Percentiles rank a stretch among this genome's conserved stretches.
These are phyloP conservation scores for Drosophila mimetica DNA, from an alignment of 2,888 invertebrate genomes.

Conservation along the genomic window DNA sequence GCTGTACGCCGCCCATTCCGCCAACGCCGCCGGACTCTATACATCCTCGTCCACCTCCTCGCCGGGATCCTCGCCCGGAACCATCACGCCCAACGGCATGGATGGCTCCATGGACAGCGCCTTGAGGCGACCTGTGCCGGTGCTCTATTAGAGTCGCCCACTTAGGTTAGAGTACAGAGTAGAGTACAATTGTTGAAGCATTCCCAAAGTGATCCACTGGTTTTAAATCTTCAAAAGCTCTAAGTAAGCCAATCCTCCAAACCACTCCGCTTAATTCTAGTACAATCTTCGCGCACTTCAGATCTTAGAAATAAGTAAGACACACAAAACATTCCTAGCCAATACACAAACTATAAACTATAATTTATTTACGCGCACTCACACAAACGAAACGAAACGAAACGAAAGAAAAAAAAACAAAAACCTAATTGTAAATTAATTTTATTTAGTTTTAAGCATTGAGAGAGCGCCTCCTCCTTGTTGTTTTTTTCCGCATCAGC, in stretches of 20 bases:
- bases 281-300: constrained; percentile 65
- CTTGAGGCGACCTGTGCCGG: constrained; percentile 84
- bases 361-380: constrained; percentile 67
- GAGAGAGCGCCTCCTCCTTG: constrained; percentile 59
- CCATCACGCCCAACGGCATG: constrained; percentile 82
- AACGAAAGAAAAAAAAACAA: constrained; percentile 26
- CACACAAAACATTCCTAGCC: constrained; percentile 70
- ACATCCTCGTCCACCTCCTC: constrained; percentile 84
- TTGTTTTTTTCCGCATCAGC: constrained; percentile 60
- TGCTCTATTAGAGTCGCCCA: constrained; percentile 80
- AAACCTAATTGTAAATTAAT: constrained; percentile 69
- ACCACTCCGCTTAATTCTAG: constrained; percentile 57
- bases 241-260: constrained; percentile 71
- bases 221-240: constrained; percentile 78
- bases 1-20: constrained; percentile 83
- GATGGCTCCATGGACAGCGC: constrained; percentile 83
- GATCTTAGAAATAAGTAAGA: constrained; percentile 21
- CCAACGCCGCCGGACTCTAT: constrained; percentile 83
- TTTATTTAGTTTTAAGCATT: constrained; percentile 72
- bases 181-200: constrained; percentile 78
- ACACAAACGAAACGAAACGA: constrained; percentile 4
- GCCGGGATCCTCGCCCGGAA: constrained; percentile 84
- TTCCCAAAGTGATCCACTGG: constrained; percentile 79
- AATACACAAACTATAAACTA: constrained; percentile 57
- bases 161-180: constrained; percentile 57